phyloP scores from a whole-genome alignment of 1,140 invertebrate species.

The Euura lappo region DNA sequence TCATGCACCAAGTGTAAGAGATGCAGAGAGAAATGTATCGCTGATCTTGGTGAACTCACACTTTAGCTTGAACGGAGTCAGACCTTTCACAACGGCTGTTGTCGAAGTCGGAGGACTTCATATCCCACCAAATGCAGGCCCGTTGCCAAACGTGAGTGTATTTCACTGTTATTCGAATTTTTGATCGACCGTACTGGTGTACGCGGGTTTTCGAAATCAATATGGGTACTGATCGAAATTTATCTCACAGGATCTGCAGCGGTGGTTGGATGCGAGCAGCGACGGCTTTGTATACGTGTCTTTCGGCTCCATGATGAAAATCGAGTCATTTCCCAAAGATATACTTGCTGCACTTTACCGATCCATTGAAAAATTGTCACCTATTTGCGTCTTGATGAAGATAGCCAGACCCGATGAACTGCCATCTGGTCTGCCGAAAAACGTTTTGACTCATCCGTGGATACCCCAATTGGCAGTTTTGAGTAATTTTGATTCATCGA shows the following conservation, averaged over 20 bases:
- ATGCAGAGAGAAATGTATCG: conserved; percentile 66
- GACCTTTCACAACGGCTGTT: conserved; percentile 49
- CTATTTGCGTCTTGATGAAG: conserved; percentile 43
- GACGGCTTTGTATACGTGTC: conserved; percentile 76
- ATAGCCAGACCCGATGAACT: conserved; percentile 35
- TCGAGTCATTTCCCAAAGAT: conserved; percentile 58
- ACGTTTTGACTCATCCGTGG: conserved; percentile 68
- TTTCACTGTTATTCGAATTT: neutral
- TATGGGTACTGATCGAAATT: too few species aligned
- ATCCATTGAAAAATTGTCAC: conserved; percentile 39
- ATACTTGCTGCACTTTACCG: conserved; percentile 34
- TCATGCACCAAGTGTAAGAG: conserved; percentile 56
- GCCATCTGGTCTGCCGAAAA: conserved; percentile 59
- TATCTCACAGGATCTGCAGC: conserved; percentile 64
- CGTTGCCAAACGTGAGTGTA: conserved; percentile 11
- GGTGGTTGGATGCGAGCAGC: conserved; percentile 69
- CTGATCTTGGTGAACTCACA: conserved; percentile 69
- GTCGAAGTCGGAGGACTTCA: conserved; percentile 64
- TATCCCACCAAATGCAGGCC: neutral
- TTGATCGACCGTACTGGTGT: neutral
- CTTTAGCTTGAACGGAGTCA: conserved; percentile 56
- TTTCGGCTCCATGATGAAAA: conserved; percentile 74
- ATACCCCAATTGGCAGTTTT: conserved; percentile 69
- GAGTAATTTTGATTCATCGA: conserved; percentile 54
- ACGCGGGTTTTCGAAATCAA: neutral